These are phyloP conservation scores for Discoglossus pictus DNA, from an alignment of 2,797 vertebrate genomes.

Conservation along the genomic window DNA sequence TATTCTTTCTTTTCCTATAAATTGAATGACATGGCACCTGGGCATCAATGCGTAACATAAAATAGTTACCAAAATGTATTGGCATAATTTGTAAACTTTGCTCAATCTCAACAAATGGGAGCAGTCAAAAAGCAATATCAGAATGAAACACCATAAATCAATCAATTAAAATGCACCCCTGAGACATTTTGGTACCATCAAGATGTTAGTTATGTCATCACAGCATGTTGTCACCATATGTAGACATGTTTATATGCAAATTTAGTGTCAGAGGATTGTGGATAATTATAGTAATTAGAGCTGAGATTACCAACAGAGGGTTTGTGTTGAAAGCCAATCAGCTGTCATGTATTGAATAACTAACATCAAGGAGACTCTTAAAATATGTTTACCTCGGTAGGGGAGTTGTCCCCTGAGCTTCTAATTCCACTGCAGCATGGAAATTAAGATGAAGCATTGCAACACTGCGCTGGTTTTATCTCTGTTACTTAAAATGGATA, in stretches of 20 bases:
- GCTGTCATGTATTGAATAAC: conserved; percentile 36
- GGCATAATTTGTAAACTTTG: too few relatives aligned
- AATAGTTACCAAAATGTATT: too few relatives aligned
- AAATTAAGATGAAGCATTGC: conserved; percentile 4
- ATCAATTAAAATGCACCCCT: conserved; percentile 27
- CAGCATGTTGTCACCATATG: conserved; percentile 39
- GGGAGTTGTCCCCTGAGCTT: conserved; percentile 18
- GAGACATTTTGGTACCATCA: conserved; percentile 21
- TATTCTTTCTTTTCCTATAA: too few relatives aligned
- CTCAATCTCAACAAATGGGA: too few relatives aligned
- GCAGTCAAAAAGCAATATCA: too few relatives aligned
- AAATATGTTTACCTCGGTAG: conserved; percentile 34
- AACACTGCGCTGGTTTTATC: conserved; percentile 15
- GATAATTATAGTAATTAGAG: conserved; percentile 46
- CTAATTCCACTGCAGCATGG: background rate
- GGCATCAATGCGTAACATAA: too few relatives aligned
- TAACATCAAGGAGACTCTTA: conserved; percentile 24
- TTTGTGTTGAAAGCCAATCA: conserved; percentile 41
- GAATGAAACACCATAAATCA: conserved; percentile 19
- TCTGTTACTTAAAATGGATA: conserved; percentile 5
- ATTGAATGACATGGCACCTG: too few relatives aligned
- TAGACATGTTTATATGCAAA: conserved; percentile 45
- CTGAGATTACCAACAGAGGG: conserved; percentile 30
- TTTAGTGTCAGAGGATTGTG: conserved; percentile 38
- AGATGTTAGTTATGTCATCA: conserved; percentile 35